These are phyloP conservation scores for Myotis vivesi DNA, from an alignment of 2,797 vertebrate genomes.

Conservation along the genomic window DNA sequence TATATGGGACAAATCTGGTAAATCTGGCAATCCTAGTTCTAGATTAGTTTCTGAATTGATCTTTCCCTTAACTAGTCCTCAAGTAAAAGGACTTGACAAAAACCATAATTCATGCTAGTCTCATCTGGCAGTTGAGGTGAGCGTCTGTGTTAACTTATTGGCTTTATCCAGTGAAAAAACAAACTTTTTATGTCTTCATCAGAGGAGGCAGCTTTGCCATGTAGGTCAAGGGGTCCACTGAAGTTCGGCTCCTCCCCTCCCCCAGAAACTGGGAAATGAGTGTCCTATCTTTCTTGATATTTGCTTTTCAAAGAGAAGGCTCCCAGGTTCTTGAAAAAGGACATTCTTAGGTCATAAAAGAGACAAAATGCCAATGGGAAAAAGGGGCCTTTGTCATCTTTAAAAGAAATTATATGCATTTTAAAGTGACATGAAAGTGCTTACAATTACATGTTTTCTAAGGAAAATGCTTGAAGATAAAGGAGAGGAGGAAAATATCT, in stretches of 20 bases:
- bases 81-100: neutral
- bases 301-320: neutral
- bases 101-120: neutral
- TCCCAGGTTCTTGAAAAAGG: neutral
- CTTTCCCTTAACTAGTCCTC: neutral
- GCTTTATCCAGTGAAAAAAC: neutral
- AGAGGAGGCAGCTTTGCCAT: neutral
- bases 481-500: neutral
- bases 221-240: neutral
- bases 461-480: neutral
- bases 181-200: neutral
- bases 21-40: neutral
- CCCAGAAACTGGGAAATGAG: neutral
- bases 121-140: neutral
- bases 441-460: neutral
- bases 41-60: neutral
- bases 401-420: neutral
- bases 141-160: neutral
- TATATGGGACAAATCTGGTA: neutral
- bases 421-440: neutral
- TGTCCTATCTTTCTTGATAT: neutral
- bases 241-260: neutral
- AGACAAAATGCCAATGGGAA: neutral
- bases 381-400: neutral
- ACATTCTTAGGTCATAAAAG: neutral